Base-by-base conservation (phyloP, 2,797 vertebrate genomes). In the Antrozous pallidus region DNA sequence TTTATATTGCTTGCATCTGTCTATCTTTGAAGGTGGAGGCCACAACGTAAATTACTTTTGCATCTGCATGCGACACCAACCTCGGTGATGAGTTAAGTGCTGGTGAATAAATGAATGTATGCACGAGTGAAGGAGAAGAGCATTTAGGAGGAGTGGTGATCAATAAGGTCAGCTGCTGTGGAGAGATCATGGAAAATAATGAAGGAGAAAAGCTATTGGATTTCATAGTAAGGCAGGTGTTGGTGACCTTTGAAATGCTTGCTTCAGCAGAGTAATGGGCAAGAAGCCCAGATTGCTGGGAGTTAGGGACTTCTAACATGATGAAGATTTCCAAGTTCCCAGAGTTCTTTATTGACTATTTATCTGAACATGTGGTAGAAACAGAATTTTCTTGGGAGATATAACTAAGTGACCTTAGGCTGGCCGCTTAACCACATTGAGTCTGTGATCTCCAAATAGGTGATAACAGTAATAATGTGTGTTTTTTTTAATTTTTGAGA, bases 171-270 rank as follows among this genome's bases (percentile, higher is more conserved):
- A 87, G 86, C 61, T 87, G 75, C 94, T 91, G 22, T 84, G 77
- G 85, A 84, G 69, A 93, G 91, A 95, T 94, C 90, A 89, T 67
- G 73, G 90, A 88, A 86, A 95, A 94, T 93, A 94, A 96, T 93
- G 93, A 92, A 91, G 82, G 89, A 40, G 84, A 77, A 92, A 91
- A 93, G 56, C 67, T 45, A 71, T 95, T 87, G 95, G 71, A 84
- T 96, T 96, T 93, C 90, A 65, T 84, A 91, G 89, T 74, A 90
- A 95, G 56, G 67, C 88, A 92, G 94, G 83, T 95, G 73, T 89
- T 96, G 77, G 77, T 97, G 96, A 97, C 95, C 96, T 97, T 94
- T 95, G 94, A 96, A 96, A 89, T 95, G 95, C 94, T 96, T 96
- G 91, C 88, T 95, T 96, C 96, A 96, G 96, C 96, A 96, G 61